Percentiles rank a stretch among this genome's conserved stretches.
Conservation (phyloP, 1,140 invertebrate genomes). For the Drosophila suzukii region DNA sequence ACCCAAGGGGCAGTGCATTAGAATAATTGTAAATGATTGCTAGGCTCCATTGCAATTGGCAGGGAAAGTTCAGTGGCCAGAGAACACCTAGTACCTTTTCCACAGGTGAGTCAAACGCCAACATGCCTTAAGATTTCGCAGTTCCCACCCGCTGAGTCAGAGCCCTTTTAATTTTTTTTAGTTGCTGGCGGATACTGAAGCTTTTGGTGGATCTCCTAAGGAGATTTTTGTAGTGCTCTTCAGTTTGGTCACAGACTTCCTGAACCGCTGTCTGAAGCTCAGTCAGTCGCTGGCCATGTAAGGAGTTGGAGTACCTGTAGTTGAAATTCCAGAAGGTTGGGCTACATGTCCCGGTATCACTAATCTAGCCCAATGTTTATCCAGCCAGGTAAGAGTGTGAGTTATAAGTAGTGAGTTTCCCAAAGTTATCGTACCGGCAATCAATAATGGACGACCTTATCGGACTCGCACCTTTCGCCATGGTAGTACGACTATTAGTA, state of each 20-base stretch:
- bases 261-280: conserved; percentile 42
- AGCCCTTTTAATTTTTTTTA: conserved; percentile 18
- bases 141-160: neutral
- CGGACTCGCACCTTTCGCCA: conserved; percentile 27
- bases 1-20: conserved; percentile 17
- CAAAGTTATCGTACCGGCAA: conserved; percentile 46
- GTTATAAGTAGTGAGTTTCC: conserved; percentile 13
- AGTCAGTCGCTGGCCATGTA: conserved; percentile 50
- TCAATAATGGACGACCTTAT: conserved; percentile 53
- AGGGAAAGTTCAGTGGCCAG: neutral
- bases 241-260: conserved; percentile 29
- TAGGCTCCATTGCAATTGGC: conserved; percentile 24
- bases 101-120: conserved; percentile 3
- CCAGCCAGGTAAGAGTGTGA: neutral
- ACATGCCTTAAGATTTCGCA: neutral
- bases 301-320: neutral
- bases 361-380: conserved; percentile 24
- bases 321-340: neutral
- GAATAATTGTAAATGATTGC: conserved; percentile 33
- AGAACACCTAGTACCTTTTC: conserved; percentile 15
- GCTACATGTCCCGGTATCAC: neutral
- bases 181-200: conserved; percentile 35
- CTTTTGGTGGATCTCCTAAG: conserved; percentile 44
- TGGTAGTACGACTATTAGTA: neutral
- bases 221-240: conserved; percentile 52